Percentiles rank a stretch among this genome's conserved stretches.
phyloP scores from a whole-genome alignment of 2,797 vertebrate species.

The Periophthalmus magnuspinnatus region DNA sequence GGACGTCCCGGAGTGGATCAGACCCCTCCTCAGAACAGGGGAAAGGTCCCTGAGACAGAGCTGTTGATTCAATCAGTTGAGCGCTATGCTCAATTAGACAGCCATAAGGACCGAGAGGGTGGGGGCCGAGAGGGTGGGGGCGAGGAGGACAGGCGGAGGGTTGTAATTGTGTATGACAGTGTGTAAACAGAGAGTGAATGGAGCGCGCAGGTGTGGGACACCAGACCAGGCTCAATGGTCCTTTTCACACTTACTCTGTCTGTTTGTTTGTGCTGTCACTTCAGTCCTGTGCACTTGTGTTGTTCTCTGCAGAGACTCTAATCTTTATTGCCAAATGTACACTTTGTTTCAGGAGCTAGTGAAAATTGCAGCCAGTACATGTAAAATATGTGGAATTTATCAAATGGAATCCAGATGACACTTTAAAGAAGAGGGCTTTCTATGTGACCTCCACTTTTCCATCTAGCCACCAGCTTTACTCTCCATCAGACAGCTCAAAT shows the following conservation, averaged over 20 bases:
- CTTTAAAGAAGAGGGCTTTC: constrained; percentile 68
- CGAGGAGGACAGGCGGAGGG: constrained; percentile 82
- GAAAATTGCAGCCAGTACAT: constrained; percentile 73
- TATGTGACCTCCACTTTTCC: constrained; percentile 73
- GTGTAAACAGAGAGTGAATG: constrained; percentile 98
- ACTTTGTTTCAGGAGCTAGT: constrained; percentile 66
- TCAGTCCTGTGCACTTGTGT: not conserved
- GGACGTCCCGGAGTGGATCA: constrained; percentile 52
- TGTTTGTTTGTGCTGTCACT: constrained; percentile 58
- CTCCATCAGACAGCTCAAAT: constrained; percentile 37
- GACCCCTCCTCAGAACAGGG: constrained; percentile 58
- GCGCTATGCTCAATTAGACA: constrained; percentile 97
- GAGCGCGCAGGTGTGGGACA: constrained; percentile 93
- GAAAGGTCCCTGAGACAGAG: constrained; percentile 84
- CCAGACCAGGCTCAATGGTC: constrained; percentile 80
- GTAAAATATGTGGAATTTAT: constrained; percentile 81
- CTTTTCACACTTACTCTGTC: constrained; percentile 85
- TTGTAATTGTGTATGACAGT: constrained; percentile 98
- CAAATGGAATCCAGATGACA: constrained; percentile 81
- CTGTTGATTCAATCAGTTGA: constrained; percentile 95
- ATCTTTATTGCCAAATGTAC: constrained; percentile 16
- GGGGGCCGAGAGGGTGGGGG: constrained; percentile 82
- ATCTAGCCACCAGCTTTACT: constrained; percentile 30
- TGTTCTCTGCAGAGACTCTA: constrained; percentile 30
- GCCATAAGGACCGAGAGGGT: constrained; percentile 87